A percentile compares a stretch with the other conserved stretches of the same genome.
Evolutionary conservation across 2,888 invertebrate genomes (phyloP).

Genomic region (Serrognathus titanus): DNA sequence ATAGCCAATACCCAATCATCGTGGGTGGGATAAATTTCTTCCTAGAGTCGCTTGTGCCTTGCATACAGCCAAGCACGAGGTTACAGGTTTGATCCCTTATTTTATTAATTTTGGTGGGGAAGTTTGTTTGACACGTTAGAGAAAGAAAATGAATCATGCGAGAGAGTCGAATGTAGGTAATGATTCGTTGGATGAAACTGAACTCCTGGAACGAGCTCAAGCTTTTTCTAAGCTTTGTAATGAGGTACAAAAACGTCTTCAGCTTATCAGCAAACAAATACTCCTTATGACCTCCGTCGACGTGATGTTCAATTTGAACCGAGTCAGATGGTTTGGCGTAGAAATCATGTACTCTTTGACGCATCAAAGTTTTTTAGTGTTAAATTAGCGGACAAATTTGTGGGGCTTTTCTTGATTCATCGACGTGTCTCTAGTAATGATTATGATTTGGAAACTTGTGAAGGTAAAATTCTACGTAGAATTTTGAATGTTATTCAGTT

Average conservation of each 20-base stretch:
- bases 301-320: conserved; percentile 8
- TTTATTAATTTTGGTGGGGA: conserved; percentile 23
- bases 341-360: conserved; percentile 19
- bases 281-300: conserved; percentile 14
- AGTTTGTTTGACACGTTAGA: neutral
- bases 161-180: neutral
- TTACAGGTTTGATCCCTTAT: conserved; percentile 18
- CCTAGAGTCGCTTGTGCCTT: conserved; percentile 22
- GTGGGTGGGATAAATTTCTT: conserved; percentile 23
- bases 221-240: neutral
- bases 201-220: neutral
- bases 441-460: neutral
- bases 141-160: too few relatives aligned
- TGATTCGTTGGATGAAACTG: neutral
- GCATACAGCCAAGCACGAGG: conserved; percentile 19
- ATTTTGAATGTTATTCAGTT: neutral
- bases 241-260: neutral
- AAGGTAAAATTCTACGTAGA: neutral
- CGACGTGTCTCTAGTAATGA: neutral
- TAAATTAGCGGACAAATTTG: conserved; percentile 27
- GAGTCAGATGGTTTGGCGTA: conserved; percentile 20
- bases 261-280: neutral
- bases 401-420: neutral
- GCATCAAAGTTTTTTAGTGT: conserved; percentile 19
- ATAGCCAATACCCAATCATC: conserved; percentile 23